Evolutionary conservation across 2,797 vertebrate genomes (phyloP), one percentile per base, ranked within the genome.

Genomic region (Carduelis carduelis): DNA sequence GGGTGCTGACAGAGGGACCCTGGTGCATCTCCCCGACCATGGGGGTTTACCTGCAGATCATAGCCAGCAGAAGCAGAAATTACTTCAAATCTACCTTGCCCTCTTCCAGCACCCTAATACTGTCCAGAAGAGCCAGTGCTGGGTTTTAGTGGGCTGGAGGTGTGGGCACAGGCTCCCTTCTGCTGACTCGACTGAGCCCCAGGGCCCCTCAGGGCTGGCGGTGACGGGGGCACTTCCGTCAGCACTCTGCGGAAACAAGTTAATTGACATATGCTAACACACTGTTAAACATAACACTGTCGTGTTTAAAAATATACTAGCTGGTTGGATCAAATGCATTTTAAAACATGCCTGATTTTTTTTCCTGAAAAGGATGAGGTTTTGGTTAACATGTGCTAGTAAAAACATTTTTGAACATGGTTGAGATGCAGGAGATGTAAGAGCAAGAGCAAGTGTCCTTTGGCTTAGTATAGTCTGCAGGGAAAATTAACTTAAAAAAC

Each of bases 211-310:
- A 18, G 74, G 89, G 83, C 83, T 3, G 4, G 69, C 1, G 1
- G 65, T 8, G 2, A 74, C 0, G 0, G 75, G 74, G 87, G 52
- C 68, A 92, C 82, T 92, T 84, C 89, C 94, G 89, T 94, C 95
- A 95, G 94, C 89, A 30, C 84, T 83, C 81, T 27, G 66, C 2
- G 2, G 94, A 95, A 96, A 95, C 70, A 57, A 93, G 86, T 50
- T 83, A 95, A 96, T 93, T 95, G 92, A 93, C 92, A 83, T 82
- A 93, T 68, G 93, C 92, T 94, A 95, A 95, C 94, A 74, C 1
- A 44, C 75, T 95, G 89, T 94, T 94, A 95, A 97, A 95, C 93
- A 89, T 83, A 95, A 94, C 93, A 91, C 71, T 39, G 64, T 59
- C 6, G 2, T 92, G 90, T 96, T 94, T 96, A 91, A 96, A 94